A percentile compares a stretch with the other conserved stretches of the same genome.
These are phyloP conservation scores for Thymallus thymallus DNA, from an alignment of 2,113 vertebrate species.

Conservation along the genomic window DNA sequence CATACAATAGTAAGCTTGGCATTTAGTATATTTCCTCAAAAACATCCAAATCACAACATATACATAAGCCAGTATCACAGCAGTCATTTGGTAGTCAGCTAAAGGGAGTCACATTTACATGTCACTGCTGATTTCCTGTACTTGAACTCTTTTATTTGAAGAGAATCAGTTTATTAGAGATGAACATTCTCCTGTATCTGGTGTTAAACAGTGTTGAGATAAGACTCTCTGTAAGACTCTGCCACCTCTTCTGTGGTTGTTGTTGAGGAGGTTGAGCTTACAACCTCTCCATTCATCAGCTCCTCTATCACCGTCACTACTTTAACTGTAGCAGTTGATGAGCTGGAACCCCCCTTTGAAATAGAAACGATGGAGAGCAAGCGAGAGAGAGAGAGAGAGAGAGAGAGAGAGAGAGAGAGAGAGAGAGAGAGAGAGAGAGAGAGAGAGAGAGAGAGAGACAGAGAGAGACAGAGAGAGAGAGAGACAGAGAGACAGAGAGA, in stretches of 20 bases:
- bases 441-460: too few species aligned
- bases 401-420: too few species aligned
- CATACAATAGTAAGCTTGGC: too few species aligned
- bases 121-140: too few species aligned
- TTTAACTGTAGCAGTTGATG: background rate
- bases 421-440: too few species aligned
- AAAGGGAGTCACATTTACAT: too few species aligned
- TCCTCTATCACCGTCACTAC: constrained; percentile 12
- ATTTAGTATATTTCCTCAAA: too few species aligned
- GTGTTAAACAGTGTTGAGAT: background rate
- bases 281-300: constrained; percentile 11
- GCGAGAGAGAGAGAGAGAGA: background rate
- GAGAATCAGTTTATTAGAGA: background rate
- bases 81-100: too few species aligned
- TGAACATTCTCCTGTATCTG: background rate
- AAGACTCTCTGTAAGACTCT: background rate
- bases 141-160: background rate
- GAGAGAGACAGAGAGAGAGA: too few species aligned
- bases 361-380: background rate
- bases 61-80: too few species aligned
- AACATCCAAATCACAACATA: background rate
- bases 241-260: background rate
- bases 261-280: constrained; percentile 2
- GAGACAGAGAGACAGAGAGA: too few species aligned
- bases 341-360: background rate